Conservation (phyloP, 2,888 invertebrate species). For the Drosophila cracens region DNA sequence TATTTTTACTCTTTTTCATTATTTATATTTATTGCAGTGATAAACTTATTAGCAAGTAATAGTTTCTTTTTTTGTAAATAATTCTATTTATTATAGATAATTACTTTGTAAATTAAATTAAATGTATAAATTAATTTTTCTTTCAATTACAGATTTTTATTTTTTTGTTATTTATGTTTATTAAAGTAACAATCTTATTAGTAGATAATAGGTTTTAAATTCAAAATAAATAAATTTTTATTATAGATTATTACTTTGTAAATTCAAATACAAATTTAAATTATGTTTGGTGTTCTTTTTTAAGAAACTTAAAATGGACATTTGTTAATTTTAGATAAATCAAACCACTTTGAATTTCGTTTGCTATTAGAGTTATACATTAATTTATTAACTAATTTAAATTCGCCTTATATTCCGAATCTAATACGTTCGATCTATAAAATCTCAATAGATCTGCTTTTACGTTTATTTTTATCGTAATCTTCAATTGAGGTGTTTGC, state of each 20-base stretch:
- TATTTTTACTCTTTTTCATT: no score
- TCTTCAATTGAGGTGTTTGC: constrained; percentile 42
- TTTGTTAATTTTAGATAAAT: neutral
- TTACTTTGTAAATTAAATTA: neutral
- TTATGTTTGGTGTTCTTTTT: neutral
- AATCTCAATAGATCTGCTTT: neutral
- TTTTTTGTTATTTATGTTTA: no score
- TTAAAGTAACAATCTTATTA: no score
- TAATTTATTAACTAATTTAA: neutral
- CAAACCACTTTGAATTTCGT: neutral
- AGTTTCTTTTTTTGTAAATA: no score
- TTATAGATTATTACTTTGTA: neutral
- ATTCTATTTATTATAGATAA: neutral
- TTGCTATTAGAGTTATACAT: neutral
- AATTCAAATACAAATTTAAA: no score
- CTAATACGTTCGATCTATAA: neutral
- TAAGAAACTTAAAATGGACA: neutral
- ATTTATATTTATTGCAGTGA: no score
- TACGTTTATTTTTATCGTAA: neutral
- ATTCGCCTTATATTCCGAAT: neutral
- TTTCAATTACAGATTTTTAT: neutral
- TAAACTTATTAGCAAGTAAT: no score
- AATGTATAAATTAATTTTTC: neutral
- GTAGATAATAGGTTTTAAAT: no score
- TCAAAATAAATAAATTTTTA: no score